Conservation (phyloP, 2,797 vertebrate species). For the Dendrocincla tyrannina region DNA sequence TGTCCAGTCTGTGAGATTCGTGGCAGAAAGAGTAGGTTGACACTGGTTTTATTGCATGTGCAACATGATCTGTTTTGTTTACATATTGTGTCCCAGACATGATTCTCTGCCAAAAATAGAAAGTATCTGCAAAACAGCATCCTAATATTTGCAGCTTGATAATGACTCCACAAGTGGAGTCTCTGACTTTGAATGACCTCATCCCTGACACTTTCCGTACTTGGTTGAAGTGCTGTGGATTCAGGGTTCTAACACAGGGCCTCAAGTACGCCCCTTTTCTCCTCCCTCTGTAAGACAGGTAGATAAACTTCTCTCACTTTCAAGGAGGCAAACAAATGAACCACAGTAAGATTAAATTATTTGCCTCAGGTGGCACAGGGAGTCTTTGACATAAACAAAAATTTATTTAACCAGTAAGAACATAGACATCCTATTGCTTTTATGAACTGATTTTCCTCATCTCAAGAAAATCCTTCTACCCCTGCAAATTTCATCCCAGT, state of each 20-base stretch:
- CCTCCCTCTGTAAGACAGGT: not conserved
- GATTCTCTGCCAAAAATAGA: not conserved
- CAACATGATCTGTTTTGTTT: not conserved
- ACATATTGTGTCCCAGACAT: not conserved
- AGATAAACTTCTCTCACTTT: not conserved
- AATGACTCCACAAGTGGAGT: not conserved
- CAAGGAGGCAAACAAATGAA: not conserved
- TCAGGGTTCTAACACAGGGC: not conserved
- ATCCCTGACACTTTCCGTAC: not conserved
- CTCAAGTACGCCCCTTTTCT: not conserved
- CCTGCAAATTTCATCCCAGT: not conserved
- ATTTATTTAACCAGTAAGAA: not conserved
- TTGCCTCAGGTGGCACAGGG: not conserved
- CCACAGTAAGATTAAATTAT: not conserved
- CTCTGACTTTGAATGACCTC: not conserved
- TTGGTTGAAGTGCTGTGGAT: not conserved
- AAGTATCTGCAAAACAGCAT: not conserved
- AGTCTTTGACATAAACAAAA: not conserved
- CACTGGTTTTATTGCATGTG: not conserved
- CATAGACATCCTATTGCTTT: not conserved
- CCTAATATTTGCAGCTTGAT: not conserved
- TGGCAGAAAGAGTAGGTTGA: slow-evolving; percentile 91
- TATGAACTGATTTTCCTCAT: not conserved
- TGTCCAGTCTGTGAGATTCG: slow-evolving; percentile 95
- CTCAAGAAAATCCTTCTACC: not conserved